Percentiles rank a stretch among this genome's conserved stretches.
Evolutionary conservation across 2,888 invertebrate species (phyloP).

Genomic region (Zhuqinia jingwanae): DNA sequence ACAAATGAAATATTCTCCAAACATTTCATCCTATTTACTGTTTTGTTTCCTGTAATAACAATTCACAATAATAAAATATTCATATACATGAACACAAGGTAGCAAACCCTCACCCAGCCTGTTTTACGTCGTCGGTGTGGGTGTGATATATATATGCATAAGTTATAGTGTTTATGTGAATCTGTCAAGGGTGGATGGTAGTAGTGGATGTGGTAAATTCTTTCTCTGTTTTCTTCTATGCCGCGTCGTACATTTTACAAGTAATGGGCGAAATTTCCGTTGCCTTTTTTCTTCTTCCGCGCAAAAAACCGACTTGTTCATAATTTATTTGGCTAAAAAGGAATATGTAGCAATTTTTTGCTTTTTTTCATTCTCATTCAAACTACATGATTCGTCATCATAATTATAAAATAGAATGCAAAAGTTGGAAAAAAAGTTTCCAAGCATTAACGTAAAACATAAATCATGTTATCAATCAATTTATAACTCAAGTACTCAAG

Average conservation of each 20-base stretch:
- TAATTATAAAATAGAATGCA: too few relatives aligned
- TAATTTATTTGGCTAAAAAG: neutral
- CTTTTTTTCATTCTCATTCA: neutral
- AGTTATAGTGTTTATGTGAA: conserved; percentile 1
- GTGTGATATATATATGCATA: neutral
- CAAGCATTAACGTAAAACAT: too few relatives aligned
- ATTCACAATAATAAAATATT: conserved; percentile 33
- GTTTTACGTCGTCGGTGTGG: neutral
- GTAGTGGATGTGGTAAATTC: neutral
- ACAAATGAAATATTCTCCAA: neutral
- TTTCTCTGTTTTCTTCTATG: neutral
- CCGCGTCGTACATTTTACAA: neutral
- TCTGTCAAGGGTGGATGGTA: neutral
- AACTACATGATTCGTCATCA: neutral
- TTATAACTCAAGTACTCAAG: too few relatives aligned
- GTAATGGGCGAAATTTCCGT: neutral
- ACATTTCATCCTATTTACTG: conserved; percentile 16
- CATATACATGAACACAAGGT: neutral
- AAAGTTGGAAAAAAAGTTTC: too few relatives aligned
- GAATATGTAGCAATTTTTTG: neutral
- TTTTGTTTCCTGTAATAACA: conserved; percentile 10
- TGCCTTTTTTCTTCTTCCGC: neutral
- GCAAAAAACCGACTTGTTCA: neutral
- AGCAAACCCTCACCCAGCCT: neutral
- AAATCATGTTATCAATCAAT: too few relatives aligned